These are phyloP conservation scores for Tetrao urogallus DNA, from an alignment of 2,113 vertebrate genomes.

Conservation along the genomic window DNA sequence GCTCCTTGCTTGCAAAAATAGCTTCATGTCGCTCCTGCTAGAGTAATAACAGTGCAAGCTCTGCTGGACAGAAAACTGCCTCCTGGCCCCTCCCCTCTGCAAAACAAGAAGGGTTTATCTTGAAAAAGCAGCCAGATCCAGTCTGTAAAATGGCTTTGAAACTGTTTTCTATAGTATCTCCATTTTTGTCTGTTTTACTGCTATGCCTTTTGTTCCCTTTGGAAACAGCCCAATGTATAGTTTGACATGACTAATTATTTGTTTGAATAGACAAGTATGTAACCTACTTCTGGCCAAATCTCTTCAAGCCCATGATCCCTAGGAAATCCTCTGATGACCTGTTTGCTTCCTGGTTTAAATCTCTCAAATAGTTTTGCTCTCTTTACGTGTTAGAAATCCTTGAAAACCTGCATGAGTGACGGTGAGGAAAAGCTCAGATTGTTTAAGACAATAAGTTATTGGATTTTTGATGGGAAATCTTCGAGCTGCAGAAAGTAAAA, in stretches of 20 bases:
- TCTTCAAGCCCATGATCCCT: constrained; percentile 42
- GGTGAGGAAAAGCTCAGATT: not conserved
- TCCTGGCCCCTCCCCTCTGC: not conserved
- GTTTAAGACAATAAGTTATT: not conserved
- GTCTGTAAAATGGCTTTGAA: constrained; percentile 29
- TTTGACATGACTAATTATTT: constrained; percentile 54
- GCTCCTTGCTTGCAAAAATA: not conserved
- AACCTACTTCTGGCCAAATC: constrained; percentile 37
- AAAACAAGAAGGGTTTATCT: not conserved
- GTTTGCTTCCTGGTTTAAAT: constrained; percentile 21
- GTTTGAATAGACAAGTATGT: constrained; percentile 43
- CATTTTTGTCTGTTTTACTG: constrained; percentile 11
- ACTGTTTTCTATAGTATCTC: not conserved
- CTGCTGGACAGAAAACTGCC: not conserved
- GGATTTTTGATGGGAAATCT: not conserved
- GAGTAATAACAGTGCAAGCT: not conserved
- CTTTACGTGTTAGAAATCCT: not conserved
- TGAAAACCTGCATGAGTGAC: not conserved
- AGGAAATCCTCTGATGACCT: constrained; percentile 46
- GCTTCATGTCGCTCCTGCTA: not conserved
- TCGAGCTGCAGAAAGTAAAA: not conserved
- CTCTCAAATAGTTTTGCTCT: not conserved
- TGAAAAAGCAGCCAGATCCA: not conserved
- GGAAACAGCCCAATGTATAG: not conserved
- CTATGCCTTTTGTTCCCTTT: constrained; percentile 17